A percentile compares a stretch with the other conserved stretches of the same genome.
These are phyloP conservation scores for Drosophila equinoxialis DNA, from an alignment of 1,140 invertebrate genomes.

Conservation along the genomic window DNA sequence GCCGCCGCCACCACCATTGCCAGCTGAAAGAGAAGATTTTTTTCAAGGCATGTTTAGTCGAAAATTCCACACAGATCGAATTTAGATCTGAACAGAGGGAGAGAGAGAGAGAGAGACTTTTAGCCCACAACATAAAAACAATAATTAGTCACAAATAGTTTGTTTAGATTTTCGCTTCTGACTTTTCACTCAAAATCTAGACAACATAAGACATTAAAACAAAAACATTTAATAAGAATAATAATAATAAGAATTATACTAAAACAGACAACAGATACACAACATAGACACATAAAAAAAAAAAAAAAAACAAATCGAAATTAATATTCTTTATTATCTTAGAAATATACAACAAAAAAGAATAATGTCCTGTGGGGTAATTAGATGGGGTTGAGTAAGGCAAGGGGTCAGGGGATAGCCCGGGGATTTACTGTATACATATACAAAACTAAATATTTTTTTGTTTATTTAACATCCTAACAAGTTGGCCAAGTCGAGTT, in stretches of 20 bases:
- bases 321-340: background rate
- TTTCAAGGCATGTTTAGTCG: background rate
- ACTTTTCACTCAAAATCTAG: constrained; percentile 34
- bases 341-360: background rate
- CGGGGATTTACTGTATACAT: background rate
- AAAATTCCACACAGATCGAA: background rate
- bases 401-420: background rate
- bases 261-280: constrained; percentile 19
- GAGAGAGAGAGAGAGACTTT: background rate
- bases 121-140: constrained; percentile 33
- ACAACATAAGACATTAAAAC: constrained; percentile 27
- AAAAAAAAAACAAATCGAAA: background rate
- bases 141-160: constrained; percentile 62
- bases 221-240: constrained; percentile 1
- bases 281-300: constrained; percentile 15
- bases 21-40: constrained; percentile 45
- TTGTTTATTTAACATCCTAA: background rate
- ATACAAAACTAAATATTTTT: background rate
- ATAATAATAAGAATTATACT: no score
- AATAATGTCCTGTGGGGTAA: background rate
- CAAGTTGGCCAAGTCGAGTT: background rate
- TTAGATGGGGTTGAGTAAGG: background rate
- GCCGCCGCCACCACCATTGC: constrained; percentile 44
- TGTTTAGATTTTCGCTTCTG: constrained; percentile 12
- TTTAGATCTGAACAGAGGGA: background rate